phyloP scores from a whole-genome alignment of 2,888 invertebrate species.

The Archips xylosteana region DNA sequence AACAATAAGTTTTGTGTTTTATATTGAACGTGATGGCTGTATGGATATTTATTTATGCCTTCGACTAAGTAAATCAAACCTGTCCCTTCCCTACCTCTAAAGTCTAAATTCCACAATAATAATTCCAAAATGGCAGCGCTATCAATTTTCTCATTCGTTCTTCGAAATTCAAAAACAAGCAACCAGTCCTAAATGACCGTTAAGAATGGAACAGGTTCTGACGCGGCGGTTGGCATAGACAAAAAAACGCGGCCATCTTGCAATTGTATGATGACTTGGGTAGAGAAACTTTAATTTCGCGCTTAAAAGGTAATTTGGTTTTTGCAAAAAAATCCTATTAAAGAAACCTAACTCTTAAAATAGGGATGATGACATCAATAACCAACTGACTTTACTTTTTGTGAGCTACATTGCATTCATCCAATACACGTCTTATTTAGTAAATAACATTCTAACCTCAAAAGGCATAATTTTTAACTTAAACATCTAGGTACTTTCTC shows the following conservation, averaged over 20 bases:
- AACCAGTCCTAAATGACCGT: slow-evolving; percentile 76
- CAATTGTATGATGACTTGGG: slow-evolving; percentile 60
- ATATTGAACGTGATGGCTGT: no score
- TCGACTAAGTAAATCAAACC: no score
- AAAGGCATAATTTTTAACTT: no score
- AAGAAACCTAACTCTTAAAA: no score
- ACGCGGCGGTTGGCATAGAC: slow-evolving; percentile 68
- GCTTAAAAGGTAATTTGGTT: slow-evolving; percentile 36
- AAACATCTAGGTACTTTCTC: no score
- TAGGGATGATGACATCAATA: no score
- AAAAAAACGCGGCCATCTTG: slow-evolving; percentile 72
- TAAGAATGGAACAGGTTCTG: slow-evolving; percentile 75
- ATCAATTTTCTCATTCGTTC: slow-evolving; percentile 48
- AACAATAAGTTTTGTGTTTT: no score
- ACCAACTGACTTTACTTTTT: no score
- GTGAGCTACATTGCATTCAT: no score
- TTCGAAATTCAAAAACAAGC: slow-evolving; percentile 69
- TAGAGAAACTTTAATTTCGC: slow-evolving; percentile 43
- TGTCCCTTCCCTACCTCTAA: slow-evolving; percentile 21
- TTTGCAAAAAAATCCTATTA: not conserved
- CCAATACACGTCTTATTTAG: no score
- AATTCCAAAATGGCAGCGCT: slow-evolving; percentile 39
- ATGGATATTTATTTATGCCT: no score
- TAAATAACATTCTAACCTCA: no score
- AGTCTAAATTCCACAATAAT: slow-evolving; percentile 43